Conservation (phyloP, 2,113 vertebrate genomes). For the Felis chaus region DNA sequence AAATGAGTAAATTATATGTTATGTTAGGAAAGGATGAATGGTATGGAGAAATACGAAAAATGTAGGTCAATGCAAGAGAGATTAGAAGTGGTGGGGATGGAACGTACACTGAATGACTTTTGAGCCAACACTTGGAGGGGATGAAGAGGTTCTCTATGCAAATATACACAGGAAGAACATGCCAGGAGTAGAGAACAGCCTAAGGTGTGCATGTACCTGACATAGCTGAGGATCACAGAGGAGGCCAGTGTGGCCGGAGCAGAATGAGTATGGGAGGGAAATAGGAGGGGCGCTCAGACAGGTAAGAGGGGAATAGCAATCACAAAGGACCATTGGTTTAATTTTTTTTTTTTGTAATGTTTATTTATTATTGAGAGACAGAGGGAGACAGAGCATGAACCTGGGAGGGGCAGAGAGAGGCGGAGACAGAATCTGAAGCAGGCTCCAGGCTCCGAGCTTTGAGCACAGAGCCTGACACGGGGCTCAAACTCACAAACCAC, state of each 20-base stretch:
- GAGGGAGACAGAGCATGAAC: no score
- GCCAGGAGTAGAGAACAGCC: not conserved
- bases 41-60: not conserved
- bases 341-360: no score
- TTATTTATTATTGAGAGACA: no score
- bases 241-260: not conserved
- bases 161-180: not conserved
- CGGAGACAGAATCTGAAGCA: no score
- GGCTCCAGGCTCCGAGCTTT: no score
- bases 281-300: not conserved
- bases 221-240: not conserved
- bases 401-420: no score
- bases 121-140: not conserved
- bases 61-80: not conserved
- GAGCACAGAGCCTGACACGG: no score
- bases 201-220: not conserved
- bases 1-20: not conserved
- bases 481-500: no score
- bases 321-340: not conserved
- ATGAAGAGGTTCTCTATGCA: not conserved
- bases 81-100: not conserved
- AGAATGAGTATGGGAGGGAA: not conserved
- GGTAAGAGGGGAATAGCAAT: not conserved
- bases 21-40: not conserved
- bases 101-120: not conserved